Percentiles rank a stretch among this genome's conserved stretches.
Conservation (phyloP, 2,113 vertebrate species). For the Mungos mungo region DNA sequence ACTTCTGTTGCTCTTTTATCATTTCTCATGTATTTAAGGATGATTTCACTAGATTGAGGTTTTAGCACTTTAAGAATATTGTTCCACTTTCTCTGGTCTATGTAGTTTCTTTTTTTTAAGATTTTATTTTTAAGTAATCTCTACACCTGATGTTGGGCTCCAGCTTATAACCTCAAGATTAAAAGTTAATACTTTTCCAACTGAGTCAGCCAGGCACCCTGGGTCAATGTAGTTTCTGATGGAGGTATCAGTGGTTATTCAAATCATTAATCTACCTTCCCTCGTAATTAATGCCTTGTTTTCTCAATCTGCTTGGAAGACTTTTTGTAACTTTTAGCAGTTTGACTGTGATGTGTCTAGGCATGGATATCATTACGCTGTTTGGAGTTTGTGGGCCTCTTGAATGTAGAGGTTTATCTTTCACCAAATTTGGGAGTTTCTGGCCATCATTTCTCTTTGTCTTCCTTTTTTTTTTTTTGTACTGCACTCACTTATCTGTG, state of each 20-base stretch:
- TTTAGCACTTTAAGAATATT: not conserved
- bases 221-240: not conserved
- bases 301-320: not conserved
- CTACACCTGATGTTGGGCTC: too few species aligned
- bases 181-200: too few species aligned
- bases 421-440: not conserved
- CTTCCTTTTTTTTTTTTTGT: not conserved
- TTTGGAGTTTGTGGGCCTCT: not conserved
- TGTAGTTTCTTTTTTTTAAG: not conserved
- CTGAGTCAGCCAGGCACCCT: too few species aligned
- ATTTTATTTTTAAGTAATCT: too few species aligned
- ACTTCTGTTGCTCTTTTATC: conserved; percentile 5
- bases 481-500: not conserved
- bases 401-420: not conserved
- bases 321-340: not conserved
- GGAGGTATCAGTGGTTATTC: not conserved
- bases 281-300: not conserved
- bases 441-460: not conserved
- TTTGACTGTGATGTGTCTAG: not conserved
- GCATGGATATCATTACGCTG: not conserved
- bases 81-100: not conserved
- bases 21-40: not conserved
- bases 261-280: not conserved
- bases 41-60: not conserved
- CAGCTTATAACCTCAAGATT: too few species aligned